phyloP scores from a whole-genome alignment of 2,797 vertebrate genomes.

The Salmo trutta region DNA sequence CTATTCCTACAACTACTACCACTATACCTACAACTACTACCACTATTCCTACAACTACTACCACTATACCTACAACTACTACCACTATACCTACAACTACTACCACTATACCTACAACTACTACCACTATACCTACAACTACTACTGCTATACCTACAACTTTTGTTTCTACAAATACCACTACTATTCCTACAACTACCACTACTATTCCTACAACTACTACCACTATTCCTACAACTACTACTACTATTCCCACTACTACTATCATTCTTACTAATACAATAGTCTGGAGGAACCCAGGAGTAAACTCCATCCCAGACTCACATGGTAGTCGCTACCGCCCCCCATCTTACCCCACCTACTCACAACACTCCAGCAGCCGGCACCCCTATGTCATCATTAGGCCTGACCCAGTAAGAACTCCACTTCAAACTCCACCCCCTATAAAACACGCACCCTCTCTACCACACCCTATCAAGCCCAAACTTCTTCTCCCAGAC shows the following conservation, averaged over 20 bases:
- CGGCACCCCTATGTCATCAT: too few relatives aligned
- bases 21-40: slow-evolving; percentile 22
- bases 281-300: slow-evolving; percentile 66
- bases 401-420: slow-evolving; percentile 47
- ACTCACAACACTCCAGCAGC: slow-evolving; percentile 47
- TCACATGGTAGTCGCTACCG: slow-evolving; percentile 62
- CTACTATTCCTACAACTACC: too few relatives aligned
- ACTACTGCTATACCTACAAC: too few relatives aligned
- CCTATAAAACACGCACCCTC: background rate
- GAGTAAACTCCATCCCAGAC: slow-evolving; percentile 79
- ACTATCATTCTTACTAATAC: background rate
- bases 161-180: too few relatives aligned
- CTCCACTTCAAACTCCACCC: background rate
- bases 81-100: slow-evolving; percentile 6
- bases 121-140: too few relatives aligned
- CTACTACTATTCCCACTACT: background rate
- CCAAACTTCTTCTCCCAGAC: background rate
- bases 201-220: too few relatives aligned
- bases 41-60: slow-evolving; percentile 17
- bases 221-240: too few relatives aligned
- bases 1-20: slow-evolving; percentile 8
- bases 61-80: slow-evolving; percentile 13
- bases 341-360: slow-evolving; percentile 32
- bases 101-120: background rate
- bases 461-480: background rate